A percentile compares a stretch with the other conserved stretches of the same genome.
phyloP scores from a whole-genome alignment of 2,797 vertebrate species.

The Bufotes viridis region DNA sequence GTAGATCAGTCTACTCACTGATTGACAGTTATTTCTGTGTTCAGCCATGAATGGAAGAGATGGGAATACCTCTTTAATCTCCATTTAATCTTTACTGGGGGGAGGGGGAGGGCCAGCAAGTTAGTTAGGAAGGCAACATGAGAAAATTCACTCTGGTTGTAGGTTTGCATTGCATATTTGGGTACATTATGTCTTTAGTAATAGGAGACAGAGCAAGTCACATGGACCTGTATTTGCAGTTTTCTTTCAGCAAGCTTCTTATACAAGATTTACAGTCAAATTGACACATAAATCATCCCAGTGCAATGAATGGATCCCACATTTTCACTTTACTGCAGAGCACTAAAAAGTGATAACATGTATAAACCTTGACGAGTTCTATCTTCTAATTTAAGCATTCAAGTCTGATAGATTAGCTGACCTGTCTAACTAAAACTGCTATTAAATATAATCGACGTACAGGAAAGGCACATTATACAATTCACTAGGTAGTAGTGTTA shows the following conservation, averaged over 20 bases:
- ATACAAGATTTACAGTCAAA: neutral
- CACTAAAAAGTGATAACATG: neutral
- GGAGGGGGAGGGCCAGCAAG: no score
- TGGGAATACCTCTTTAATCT: no score
- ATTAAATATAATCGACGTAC: neutral
- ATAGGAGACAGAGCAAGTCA: neutral
- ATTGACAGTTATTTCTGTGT: no score
- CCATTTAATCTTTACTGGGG: no score
- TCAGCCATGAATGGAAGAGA: no score
- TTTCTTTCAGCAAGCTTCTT: neutral
- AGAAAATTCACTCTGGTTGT: neutral
- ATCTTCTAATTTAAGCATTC: conserved; percentile 19
- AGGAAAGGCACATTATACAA: neutral
- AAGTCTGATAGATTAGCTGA: neutral
- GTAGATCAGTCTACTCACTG: no score
- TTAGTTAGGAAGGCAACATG: no score
- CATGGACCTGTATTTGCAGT: neutral
- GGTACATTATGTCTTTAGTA: neutral
- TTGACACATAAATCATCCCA: neutral
- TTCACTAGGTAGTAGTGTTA: neutral
- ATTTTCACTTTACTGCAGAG: neutral
- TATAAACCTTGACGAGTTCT: conserved; percentile 14
- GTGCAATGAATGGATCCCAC: neutral
- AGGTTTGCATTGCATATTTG: neutral
- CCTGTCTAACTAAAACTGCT: neutral